These are phyloP conservation scores for Incurvaria masculella DNA, from an alignment of 2,888 invertebrate species.

Conservation along the genomic window DNA sequence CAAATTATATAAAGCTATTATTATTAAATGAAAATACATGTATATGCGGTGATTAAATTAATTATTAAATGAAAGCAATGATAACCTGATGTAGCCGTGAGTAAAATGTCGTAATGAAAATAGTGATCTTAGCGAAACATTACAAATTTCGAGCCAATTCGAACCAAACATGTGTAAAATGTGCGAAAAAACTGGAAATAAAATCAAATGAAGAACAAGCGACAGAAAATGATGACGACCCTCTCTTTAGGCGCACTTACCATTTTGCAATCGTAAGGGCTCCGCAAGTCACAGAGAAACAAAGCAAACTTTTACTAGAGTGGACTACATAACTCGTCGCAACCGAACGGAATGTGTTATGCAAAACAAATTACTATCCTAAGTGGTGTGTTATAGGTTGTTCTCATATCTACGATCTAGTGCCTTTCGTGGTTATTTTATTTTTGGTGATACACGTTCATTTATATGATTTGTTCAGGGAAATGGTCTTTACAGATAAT, in stretches of 20 bases:
- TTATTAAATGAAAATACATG: too few species aligned
- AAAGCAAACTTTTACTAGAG: slow-evolving; percentile 41
- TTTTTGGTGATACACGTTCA: too few species aligned
- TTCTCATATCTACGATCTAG: too few species aligned
- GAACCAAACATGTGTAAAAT: neutral
- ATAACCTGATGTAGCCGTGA: slow-evolving; percentile 7
- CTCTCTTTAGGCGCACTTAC: slow-evolving; percentile 51
- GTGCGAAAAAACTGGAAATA: neutral
- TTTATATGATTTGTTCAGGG: too few species aligned
- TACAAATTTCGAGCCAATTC: slow-evolving; percentile 22
- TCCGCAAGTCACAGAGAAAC: slow-evolving; percentile 45
- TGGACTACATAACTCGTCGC: neutral
- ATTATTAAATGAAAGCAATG: too few species aligned
- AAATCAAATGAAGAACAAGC: neutral
- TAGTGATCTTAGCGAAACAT: slow-evolving; percentile 53
- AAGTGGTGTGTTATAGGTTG: too few species aligned
- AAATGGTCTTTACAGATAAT: too few species aligned
- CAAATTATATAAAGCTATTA: too few species aligned
- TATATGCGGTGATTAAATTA: too few species aligned
- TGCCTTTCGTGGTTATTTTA: too few species aligned
- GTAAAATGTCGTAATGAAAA: slow-evolving; percentile 23
- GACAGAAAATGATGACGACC: neutral
- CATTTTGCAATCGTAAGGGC: slow-evolving; percentile 52
- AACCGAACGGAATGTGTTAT: neutral
- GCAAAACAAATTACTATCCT: neutral